phyloP scores from a whole-genome alignment of 1,140 invertebrate genomes.

The Drosophila oshimai region DNA sequence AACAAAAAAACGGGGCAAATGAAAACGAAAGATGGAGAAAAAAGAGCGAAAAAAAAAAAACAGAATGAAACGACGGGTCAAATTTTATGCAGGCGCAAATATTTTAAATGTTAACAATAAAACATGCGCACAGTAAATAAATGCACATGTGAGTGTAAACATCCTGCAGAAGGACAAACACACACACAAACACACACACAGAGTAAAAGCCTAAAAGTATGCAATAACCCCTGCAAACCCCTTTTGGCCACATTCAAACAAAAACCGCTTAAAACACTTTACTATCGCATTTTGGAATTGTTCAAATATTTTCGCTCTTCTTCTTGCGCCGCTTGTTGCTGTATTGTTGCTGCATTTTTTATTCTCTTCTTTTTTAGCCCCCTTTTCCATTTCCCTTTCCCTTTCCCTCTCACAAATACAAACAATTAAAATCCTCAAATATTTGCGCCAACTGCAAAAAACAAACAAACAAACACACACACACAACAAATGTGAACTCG shows the following conservation, averaged over 20 bases:
- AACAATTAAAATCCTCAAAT: conserved; percentile 79
- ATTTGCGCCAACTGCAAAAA: conserved; percentile 53
- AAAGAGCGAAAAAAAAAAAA: neutral
- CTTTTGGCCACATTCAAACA: conserved; percentile 59
- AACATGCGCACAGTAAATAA: conserved; percentile 72
- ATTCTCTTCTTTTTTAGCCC: too few relatives aligned
- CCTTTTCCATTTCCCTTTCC: neutral
- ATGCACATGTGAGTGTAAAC: conserved; percentile 31
- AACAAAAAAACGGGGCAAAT: neutral
- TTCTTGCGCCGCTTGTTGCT: conserved; percentile 12
- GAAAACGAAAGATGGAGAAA: conserved; percentile 8
- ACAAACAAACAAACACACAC: conserved; percentile 3
- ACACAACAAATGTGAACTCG: conserved; percentile 35
- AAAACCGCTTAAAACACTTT: conserved; percentile 81
- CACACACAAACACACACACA: conserved; percentile 8
- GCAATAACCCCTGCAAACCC: conserved; percentile 31
- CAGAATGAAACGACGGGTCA: conserved; percentile 8
- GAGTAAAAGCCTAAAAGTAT: conserved; percentile 73
- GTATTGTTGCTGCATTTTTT: conserved; percentile 34
- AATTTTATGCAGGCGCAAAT: conserved; percentile 72
- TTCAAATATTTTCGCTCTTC: conserved; percentile 71
- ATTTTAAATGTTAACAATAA: conserved; percentile 79
- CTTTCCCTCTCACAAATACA: conserved; percentile 38
- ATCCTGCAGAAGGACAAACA: conserved; percentile 38
- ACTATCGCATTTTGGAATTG: conserved; percentile 81